These are phyloP conservation scores for Clusia tigrina DNA, from an alignment of 2,888 invertebrate species.

Conservation along the genomic window DNA sequence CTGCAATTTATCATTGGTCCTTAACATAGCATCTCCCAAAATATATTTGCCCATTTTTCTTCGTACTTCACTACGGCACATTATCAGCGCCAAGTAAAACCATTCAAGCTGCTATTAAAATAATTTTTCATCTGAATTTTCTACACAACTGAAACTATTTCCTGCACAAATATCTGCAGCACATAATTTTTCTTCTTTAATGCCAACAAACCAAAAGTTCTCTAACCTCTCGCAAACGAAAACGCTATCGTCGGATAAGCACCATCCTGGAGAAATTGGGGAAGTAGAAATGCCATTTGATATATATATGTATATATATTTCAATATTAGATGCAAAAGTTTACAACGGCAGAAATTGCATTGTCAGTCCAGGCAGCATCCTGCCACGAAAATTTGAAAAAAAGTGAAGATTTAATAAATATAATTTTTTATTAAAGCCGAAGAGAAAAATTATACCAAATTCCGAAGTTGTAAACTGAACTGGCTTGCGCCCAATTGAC, in stretches of 20 bases:
- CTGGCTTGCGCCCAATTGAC: slow-evolving; percentile 12
- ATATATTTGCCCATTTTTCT: too few relatives aligned
- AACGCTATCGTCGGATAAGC: too few relatives aligned
- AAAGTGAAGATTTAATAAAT: background rate
- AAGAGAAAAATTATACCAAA: too few relatives aligned
- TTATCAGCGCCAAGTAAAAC: slow-evolving; percentile 9
- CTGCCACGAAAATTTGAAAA: background rate
- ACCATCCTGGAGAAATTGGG: too few relatives aligned
- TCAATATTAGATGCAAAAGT: slow-evolving; percentile 8
- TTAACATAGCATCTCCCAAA: too few relatives aligned
- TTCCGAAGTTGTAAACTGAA: background rate
- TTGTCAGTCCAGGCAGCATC: background rate
- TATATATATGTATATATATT: background rate
- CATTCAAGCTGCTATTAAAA: slow-evolving; percentile 11
- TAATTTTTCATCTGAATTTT: slow-evolving; percentile 2
- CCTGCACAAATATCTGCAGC: slow-evolving; percentile 9
- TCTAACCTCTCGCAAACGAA: background rate
- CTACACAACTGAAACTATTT: background rate
- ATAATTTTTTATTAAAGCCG: too few relatives aligned
- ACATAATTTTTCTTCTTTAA: slow-evolving; percentile 10
- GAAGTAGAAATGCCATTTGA: too few relatives aligned
- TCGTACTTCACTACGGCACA: background rate
- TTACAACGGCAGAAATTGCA: background rate
- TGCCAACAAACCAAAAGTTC: background rate
- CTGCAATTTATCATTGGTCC: too few relatives aligned